phyloP scores from a whole-genome alignment of 2,113 vertebrate genomes.

The Garra rufa region DNA sequence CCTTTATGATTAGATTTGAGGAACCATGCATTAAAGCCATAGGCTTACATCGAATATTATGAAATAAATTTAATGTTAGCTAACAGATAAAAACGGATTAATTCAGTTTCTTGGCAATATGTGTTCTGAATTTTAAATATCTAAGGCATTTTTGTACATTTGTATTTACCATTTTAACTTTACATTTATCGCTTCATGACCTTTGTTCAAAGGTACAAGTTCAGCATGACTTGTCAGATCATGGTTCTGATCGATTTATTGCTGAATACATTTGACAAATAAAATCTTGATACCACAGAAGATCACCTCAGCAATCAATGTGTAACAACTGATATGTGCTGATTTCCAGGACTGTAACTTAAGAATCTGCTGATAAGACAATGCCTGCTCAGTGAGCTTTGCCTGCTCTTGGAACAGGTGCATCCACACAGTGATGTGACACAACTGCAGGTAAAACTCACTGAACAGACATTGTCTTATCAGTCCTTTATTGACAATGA shows the following conservation, averaged over 20 bases:
- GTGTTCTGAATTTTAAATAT: too few relatives aligned
- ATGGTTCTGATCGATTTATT: neutral
- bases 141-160: too few relatives aligned
- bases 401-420: neutral
- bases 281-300: neutral
- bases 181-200: neutral
- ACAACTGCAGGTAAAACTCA: neutral
- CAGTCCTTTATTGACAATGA: neutral
- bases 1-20: too few relatives aligned
- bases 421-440: neutral
- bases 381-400: neutral
- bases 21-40: too few relatives aligned
- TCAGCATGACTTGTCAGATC: neutral
- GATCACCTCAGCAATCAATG: neutral
- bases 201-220: neutral
- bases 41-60: too few relatives aligned
- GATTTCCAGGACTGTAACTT: constrained; percentile 1
- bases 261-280: neutral
- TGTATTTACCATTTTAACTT: too few relatives aligned
- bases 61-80: too few relatives aligned
- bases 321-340: neutral
- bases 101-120: too few relatives aligned
- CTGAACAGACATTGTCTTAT: neutral
- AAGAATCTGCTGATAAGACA: neutral
- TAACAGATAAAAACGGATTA: too few relatives aligned